phyloP scores from a whole-genome alignment of 1,140 invertebrate genomes.

The Asbolus verrucosus region DNA sequence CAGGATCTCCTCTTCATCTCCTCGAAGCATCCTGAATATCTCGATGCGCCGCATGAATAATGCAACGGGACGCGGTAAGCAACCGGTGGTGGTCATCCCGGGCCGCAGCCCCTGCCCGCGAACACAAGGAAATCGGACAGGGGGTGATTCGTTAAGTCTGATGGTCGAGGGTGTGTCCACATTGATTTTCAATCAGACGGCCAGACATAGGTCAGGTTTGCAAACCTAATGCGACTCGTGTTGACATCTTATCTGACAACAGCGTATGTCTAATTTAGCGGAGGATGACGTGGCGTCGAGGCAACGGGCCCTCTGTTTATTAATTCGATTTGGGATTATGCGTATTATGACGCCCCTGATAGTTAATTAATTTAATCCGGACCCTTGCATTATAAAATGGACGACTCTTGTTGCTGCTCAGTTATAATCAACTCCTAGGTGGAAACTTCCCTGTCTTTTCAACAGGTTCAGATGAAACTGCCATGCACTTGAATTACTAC shows the following conservation, averaged over 20 bases:
- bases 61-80: conserved; percentile 5
- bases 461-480: background rate
- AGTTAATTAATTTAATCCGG: conserved; percentile 14
- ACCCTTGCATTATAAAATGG: background rate
- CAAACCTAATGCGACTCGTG: background rate
- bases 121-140: background rate
- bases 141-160: conserved; percentile 10
- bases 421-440: too few species aligned
- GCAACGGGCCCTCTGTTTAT: conserved; percentile 4
- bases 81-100: conserved; percentile 24
- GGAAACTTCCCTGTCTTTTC: too few species aligned
- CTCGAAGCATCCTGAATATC: conserved; percentile 5
- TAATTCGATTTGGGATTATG: conserved; percentile 29
- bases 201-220: background rate
- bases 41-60: conserved; percentile 9
- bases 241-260: conserved; percentile 11
- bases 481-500: too few species aligned
- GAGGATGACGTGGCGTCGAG: background rate
- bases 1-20: conserved; percentile 22
- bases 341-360: conserved; percentile 12
- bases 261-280: background rate
- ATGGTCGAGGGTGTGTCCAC: background rate
- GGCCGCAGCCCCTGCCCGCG: background rate
- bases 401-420: too few species aligned
- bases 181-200: background rate